Evolutionary conservation across 2,113 vertebrate species (phyloP), one percentile per base, ranked within the genome.

Genomic region (Mirounga angustirostris): DNA sequence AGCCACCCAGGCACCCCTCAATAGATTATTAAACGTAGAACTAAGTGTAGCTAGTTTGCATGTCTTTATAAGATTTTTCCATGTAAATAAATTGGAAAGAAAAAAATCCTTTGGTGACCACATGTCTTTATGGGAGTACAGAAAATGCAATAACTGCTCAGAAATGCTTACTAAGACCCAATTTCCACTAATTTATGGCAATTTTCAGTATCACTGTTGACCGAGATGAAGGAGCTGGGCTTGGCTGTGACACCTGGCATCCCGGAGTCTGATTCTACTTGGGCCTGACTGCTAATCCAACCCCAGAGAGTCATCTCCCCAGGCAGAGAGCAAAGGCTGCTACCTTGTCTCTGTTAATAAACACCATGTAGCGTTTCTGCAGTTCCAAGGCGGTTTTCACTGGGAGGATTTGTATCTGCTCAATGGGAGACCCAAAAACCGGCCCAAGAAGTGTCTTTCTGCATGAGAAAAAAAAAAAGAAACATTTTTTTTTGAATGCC

Each of bases 401-500:
- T 0, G 99, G 99, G 15, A 99, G 99, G 58, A 99, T 94, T 43
- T 98, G 95, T 0, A 99, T 98, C 98, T 99, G 99, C 98, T 99
- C 98, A 26, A 99, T 61, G 0, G 99, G 99, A 15, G 99, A 99
- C 59, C 99, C 99, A 5, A 99, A 99, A 2, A 98, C 98, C 1
- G 99, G 99, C 30, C 99, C 99, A 11, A 99, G 98, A 18, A 99
- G 80, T 0, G 99, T 99, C 98, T 99, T 99, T 96, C 99, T 99
- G 98, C 96, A 96, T 1, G 61, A 85, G 54, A 54, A 40, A 96
- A 86, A 83, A 97, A 46, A 46, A 4, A 76, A 4, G 9, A n/a
- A 71, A 40, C 18, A 36, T 0, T 14, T 26, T 1, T 2, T 30
- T 43, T 79, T 36, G 5, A 85, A 26, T 71, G 50, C 69, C 19